Base-by-base conservation (phyloP, 2,888 invertebrate species). In the Eumacrocentrus americanus region DNA sequence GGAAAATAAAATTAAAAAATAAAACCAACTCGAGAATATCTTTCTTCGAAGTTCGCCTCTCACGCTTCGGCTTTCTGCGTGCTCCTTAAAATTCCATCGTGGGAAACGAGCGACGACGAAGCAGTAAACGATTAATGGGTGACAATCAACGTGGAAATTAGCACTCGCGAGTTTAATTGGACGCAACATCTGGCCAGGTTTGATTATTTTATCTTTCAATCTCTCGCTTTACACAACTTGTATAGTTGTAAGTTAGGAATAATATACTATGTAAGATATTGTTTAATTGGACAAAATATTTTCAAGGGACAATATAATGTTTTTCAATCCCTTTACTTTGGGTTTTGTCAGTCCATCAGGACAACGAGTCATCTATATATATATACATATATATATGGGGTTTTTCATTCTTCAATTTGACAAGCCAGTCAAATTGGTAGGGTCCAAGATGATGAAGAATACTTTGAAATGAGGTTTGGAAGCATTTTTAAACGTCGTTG, bases 121-220 rank as follows among this genome's bases (percentile, higher is more conserved):
- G 67, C 68, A 68, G 68, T 70, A 65, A 69, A 67, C 69, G 69
- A 73, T 72, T 68, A 72, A 73, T 67, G 66, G 68, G 67, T 69
- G 71, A 74, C 72, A 74, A 77, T 76, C 73, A 74, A 76, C 72
- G 68, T 65, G 60, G 69, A 72, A 75, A 77, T 77, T 75, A 74
- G 71, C 70, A 72, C 71, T 68, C 65, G 67, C 66, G 64, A 70
- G 66, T 72, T 73, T 76, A 77, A 78, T 76, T 78, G 75, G 71
- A 72, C 66, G 73, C 63, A 71, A 70, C 73, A 71, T 71, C 70
- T 71, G 71, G 70, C 66, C 4, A 40, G 14, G 20, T 18, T n/a
- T 18, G 18, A 51, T 29, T 29, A 29, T 29, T 29, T 29, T 29
- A 29, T 29, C 4, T 29, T 29, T 29, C 9, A 29, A 29, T 29